A percentile compares a stretch with the other conserved stretches of the same genome.
phyloP scores from a whole-genome alignment of 2,797 vertebrate genomes.

The Sebastes vulpes region DNA sequence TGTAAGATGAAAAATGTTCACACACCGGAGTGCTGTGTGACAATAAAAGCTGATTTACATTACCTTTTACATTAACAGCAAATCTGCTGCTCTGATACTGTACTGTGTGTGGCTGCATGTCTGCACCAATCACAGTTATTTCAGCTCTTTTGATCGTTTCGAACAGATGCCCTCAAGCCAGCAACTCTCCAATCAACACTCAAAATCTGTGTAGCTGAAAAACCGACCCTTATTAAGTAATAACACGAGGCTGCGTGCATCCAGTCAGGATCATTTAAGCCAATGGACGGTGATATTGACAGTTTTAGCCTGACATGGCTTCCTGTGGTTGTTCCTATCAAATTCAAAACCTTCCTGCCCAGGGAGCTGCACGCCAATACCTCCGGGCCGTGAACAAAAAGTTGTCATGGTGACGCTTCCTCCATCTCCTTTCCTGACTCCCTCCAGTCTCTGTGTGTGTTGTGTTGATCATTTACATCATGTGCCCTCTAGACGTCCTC shows the following conservation, averaged over 20 bases:
- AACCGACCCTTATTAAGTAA: not conserved
- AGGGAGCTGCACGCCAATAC: conserved; percentile 1
- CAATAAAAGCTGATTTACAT: too few species aligned
- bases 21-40: not conserved
- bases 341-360: not conserved
- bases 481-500: conserved; percentile 16
- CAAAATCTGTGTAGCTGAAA: not conserved
- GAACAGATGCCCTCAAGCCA: not conserved
- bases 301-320: not conserved
- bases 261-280: not conserved
- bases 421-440: not conserved
- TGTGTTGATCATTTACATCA: not conserved
- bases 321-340: conserved; percentile 3
- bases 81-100: not conserved
- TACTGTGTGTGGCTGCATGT: not conserved
- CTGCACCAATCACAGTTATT: not conserved
- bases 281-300: not conserved
- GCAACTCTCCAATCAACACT: not conserved
- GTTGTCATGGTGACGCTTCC: conserved; percentile 12
- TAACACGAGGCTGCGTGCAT: not conserved
- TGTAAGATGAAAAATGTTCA: not conserved
- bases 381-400: not conserved
- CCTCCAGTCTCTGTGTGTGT: not conserved
- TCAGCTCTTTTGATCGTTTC: not conserved
- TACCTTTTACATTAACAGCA: not conserved